Percentiles rank a stretch among this genome's conserved stretches.
These are phyloP conservation scores for Mola mola DNA, from an alignment of 2,113 vertebrate species.

Conservation along the genomic window DNA sequence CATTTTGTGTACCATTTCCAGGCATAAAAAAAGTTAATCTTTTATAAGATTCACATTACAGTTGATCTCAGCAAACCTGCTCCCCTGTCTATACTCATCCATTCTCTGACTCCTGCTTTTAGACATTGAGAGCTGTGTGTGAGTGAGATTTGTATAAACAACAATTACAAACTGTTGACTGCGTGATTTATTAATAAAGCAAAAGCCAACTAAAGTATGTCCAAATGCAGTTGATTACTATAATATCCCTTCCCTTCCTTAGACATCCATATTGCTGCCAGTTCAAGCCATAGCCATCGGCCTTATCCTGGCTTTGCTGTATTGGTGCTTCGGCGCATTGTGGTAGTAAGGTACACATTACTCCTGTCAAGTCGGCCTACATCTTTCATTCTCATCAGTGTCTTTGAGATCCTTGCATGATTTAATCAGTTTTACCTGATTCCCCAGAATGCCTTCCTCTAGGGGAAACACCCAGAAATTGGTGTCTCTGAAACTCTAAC, in stretches of 20 bases:
- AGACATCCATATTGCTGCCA: conserved; percentile 98
- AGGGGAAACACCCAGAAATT: conserved; percentile 21
- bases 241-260: conserved; percentile 99
- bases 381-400: conserved; percentile 84
- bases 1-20: conserved; percentile 18
- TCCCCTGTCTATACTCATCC: conserved; percentile 32
- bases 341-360: conserved; percentile 99
- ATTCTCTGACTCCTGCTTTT: conserved; percentile 26
- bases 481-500: conserved; percentile 56
- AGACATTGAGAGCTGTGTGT: conserved; percentile 33
- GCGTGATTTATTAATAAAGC: conserved; percentile 55
- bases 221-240: conserved; percentile 88
- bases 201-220: conserved; percentile 67
- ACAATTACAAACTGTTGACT: conserved; percentile 40
- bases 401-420: conserved; percentile 87
- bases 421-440: conserved; percentile 48
- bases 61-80: conserved; percentile 25
- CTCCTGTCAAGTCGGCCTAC: conserved; percentile 80
- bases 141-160: conserved; percentile 40
- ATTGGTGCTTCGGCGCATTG: conserved; percentile 99
- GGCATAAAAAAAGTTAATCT: conserved; percentile 24
- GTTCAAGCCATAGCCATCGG: conserved; percentile 98
- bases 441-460: conserved; percentile 46
- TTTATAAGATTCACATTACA: conserved; percentile 26
- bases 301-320: conserved; percentile 99